Evolutionary conservation across 2,113 vertebrate genomes (phyloP), one percentile per base, ranked within the genome.

Genomic region (Coracopsis vasa): DNA sequence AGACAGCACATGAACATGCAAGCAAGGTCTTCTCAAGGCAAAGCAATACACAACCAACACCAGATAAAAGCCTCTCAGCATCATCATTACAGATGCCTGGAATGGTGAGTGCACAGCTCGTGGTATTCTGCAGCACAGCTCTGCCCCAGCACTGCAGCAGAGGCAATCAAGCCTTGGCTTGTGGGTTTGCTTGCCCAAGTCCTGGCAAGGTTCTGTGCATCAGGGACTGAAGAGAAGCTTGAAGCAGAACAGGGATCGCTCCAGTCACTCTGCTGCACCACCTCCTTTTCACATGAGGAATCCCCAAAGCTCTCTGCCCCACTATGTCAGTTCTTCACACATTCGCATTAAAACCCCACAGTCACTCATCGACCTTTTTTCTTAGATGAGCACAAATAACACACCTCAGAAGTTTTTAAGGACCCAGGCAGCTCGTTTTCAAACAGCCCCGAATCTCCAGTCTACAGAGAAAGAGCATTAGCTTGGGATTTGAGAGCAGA

Each of bases 31-130:
- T 62, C 75, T 24, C 60, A 31, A 35, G 37, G n/a, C 53, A 54
- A 81, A 29, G 44, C 7, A 4, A 29, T 8, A 58, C 24, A 37
- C 50, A 39, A 39, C 11, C 21, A 16, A 7, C 7, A 15, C 10
- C 58, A 60, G 33, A 25, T 23, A 31, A 47, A 19, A 79, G 66
- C 48, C 31, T 69, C 66, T 44, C 13, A 29, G 45, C 27, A 10
- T 12, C 39, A 7, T 11, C 18, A 3, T 9, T 42, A 45, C 0
- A 1, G 35, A 31, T 35, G 45, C 56, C 67, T 13, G 33, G 16
- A 12, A 19, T 0, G 13, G 29, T 16, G 8, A 50, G 27, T 1
- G 6, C 56, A 16, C 45, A 58, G 62, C 56, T 23, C 2, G 3
- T 1, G 21, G 21, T 8, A 29, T 6, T 33, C 9, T 23, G 23